Base-by-base conservation (phyloP, 2,888 invertebrate species). In the Hetaerina titia region DNA sequence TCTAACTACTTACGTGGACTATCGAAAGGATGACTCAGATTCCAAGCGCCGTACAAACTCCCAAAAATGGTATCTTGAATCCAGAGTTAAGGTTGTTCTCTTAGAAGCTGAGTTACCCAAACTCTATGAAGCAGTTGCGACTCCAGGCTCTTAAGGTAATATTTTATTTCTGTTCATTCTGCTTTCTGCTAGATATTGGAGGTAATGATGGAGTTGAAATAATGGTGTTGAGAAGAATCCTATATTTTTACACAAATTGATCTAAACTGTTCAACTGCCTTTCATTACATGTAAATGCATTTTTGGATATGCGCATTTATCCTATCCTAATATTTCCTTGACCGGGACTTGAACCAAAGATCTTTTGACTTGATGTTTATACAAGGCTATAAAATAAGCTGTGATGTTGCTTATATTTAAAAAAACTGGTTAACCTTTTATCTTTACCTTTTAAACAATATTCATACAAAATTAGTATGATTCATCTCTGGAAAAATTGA, bases 101-200 rank as follows among this genome's bases (percentile, higher is more conserved):
- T 97, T 98, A 94, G 98, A 98, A 96, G 97, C 98, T 19, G 98
- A 98, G 96, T 96, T 98, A 96, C 98, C 98, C 95, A 98, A 98
- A 96, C 97, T 98, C 95, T 98, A 98, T 97, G 97, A 97, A 95
- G 97, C 96, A 95, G 96, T 96, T 17, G 90, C 95, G 0, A 94
- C 92, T n/a, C 92, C 92, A 22, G 92, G 92, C 56, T 92, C 92
- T 69, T 92, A 92, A 81, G 69, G 69, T 92, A 56, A 69, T 25
- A 7, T n/a, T 15, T 8, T 57, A 31, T 13, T 45, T 88, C 31
- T 56, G 31, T 88, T 88, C 31, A 31, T 19, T 7, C 31, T 88
- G 17, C 45, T 88, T 45, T 88, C 11, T 31, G 56, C 31, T 81
- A 81, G 17, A 88, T 88, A 31, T 15, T 69, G n/a, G n/a, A n/a